Conservation (phyloP, 2,888 invertebrate species). For the Girardia tigrina region DNA sequence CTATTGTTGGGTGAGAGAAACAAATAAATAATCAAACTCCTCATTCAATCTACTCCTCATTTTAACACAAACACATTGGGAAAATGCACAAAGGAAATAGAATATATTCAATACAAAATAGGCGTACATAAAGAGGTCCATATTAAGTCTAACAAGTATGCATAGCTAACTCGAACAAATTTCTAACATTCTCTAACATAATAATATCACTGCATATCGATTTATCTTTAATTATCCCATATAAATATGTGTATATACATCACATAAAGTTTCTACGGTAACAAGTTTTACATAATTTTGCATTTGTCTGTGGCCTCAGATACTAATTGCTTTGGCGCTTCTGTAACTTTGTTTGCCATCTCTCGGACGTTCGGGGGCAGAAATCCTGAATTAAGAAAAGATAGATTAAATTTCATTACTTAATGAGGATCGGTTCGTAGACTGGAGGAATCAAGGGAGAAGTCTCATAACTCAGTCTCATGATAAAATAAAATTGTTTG, state of each 20-base stretch:
- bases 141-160: conserved; percentile 17
- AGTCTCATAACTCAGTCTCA: too few relatives aligned
- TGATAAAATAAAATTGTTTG: too few relatives aligned
- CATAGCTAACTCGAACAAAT: conserved; percentile 18
- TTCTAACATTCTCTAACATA: not conserved
- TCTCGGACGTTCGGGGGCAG: conserved; percentile 43
- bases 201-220: not conserved
- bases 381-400: conserved; percentile 34
- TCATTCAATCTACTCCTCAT: not conserved
- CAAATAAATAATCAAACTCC: too few relatives aligned
- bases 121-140: not conserved
- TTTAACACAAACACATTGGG: too few relatives aligned
- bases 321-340: conserved; percentile 46
- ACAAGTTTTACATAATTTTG: conserved; percentile 32
- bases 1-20: too few relatives aligned
- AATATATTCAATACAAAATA: not conserved
- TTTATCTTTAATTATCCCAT: not conserved
- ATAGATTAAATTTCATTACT: too few relatives aligned
- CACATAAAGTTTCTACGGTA: not conserved
- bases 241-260: not conserved
- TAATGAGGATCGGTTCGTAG: too few relatives aligned
- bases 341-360: conserved; percentile 45
- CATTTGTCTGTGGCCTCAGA: conserved; percentile 39
- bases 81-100: not conserved
- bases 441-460: too few relatives aligned